These are phyloP conservation scores for Psylliodes chrysocephalus DNA, from an alignment of 2,888 invertebrate genomes.

Conservation along the genomic window DNA sequence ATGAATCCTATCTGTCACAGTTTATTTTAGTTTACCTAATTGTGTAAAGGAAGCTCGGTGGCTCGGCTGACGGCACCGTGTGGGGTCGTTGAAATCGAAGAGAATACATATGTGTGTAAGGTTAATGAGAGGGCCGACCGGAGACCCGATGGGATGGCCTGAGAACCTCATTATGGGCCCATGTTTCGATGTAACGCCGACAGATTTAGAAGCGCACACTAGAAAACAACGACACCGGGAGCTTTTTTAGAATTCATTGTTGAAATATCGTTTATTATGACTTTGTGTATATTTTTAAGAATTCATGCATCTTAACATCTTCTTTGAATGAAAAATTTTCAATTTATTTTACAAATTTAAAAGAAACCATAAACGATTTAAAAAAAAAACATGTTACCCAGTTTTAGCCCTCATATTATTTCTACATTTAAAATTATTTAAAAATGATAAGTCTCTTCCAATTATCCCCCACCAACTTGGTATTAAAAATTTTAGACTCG, in stretches of 20 bases:
- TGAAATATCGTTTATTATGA: background rate
- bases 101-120: conserved; percentile 46
- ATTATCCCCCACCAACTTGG: no score
- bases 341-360: no score
- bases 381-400: no score
- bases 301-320: no score
- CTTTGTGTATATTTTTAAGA: no score
- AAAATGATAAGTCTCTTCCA: no score
- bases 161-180: conserved; percentile 57
- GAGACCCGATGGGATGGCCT: conserved; percentile 44
- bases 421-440: no score
- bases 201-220: conserved; percentile 53
- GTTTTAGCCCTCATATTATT: no score
- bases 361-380: no score
- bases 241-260: conserved; percentile 12
- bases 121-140: conserved; percentile 52
- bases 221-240: background rate
- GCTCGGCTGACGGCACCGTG: conserved; percentile 37
- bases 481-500: no score
- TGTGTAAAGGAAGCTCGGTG: conserved; percentile 39
- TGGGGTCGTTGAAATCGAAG: conserved; percentile 45
- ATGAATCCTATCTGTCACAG: conserved; percentile 31
- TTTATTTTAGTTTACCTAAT: conserved; percentile 41
- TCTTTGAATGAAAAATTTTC: no score
- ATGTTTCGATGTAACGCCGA: conserved; percentile 53